Evolutionary conservation across 2,888 invertebrate species (phyloP).

Genomic region (Agriopis leucophaearia): DNA sequence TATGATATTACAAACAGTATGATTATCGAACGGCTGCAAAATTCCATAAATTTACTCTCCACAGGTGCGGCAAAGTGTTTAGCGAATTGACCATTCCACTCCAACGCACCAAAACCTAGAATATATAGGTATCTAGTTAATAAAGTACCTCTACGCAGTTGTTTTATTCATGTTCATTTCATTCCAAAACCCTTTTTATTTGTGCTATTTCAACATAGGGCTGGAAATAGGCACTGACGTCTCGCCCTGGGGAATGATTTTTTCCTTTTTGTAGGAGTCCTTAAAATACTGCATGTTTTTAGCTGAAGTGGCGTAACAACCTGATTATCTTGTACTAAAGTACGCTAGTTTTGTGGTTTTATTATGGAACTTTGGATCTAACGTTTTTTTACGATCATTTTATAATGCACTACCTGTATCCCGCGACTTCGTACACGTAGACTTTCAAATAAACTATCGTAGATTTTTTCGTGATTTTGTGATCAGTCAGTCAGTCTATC

Average conservation of each 20-base stretch:
- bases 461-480: too few species aligned
- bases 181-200: slow-evolving; percentile 19
- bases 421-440: too few species aligned
- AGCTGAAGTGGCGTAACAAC: slow-evolving; percentile 30
- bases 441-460: too few species aligned
- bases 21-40: background rate
- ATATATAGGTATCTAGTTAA: background rate
- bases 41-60: background rate
- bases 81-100: background rate
- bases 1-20: background rate
- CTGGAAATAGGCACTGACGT: slow-evolving; percentile 22
- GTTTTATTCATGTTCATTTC: slow-evolving; percentile 26
- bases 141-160: slow-evolving; percentile 11
- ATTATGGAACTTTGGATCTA: background rate
- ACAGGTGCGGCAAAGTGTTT: background rate
- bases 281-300: slow-evolving; percentile 21
- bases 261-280: slow-evolving; percentile 14
- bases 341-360: slow-evolving; percentile 8
- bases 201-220: slow-evolving; percentile 17
- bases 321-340: slow-evolving; percentile 13
- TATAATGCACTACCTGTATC: too few species aligned
- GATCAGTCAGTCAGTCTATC: too few species aligned
- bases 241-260: slow-evolving; percentile 18
- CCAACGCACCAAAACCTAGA: background rate
- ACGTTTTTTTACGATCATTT: background rate